phyloP scores from a whole-genome alignment of 2,888 invertebrate genomes.

The Ophraella communa region DNA sequence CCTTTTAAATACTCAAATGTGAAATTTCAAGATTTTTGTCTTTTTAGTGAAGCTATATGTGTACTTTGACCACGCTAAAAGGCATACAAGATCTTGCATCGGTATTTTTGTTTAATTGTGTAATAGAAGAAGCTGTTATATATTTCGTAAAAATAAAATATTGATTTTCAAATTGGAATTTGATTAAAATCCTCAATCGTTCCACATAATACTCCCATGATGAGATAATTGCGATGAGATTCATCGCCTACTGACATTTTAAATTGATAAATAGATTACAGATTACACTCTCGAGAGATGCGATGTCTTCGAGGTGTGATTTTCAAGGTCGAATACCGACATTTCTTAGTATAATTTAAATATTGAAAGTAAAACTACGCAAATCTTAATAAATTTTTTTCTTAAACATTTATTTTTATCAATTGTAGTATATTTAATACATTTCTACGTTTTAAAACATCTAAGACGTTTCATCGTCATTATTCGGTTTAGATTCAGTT shows the following conservation, averaged over 20 bases:
- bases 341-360: neutral
- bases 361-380: neutral
- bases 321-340: slow-evolving; percentile 1
- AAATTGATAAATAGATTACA: neutral
- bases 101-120: too few relatives aligned
- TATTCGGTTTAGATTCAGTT: neutral
- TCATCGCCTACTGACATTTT: neutral
- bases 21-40: too few relatives aligned
- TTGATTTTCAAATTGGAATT: too few relatives aligned
- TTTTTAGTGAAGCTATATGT: too few relatives aligned
- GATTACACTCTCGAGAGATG: neutral
- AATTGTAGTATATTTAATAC: neutral
- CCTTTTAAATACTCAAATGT: too few relatives aligned
- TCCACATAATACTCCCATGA: neutral
- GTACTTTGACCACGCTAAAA: too few relatives aligned
- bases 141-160: too few relatives aligned
- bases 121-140: too few relatives aligned
- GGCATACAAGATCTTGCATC: too few relatives aligned
- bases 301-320: slow-evolving; percentile 4
- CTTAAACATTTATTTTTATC: neutral
- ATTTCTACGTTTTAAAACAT: neutral
- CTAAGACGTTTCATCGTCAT: neutral
- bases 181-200: too few relatives aligned
- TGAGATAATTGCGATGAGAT: neutral
- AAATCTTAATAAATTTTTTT: neutral